phyloP scores from a whole-genome alignment of 2,113 vertebrate species.

The Passer domesticus region DNA sequence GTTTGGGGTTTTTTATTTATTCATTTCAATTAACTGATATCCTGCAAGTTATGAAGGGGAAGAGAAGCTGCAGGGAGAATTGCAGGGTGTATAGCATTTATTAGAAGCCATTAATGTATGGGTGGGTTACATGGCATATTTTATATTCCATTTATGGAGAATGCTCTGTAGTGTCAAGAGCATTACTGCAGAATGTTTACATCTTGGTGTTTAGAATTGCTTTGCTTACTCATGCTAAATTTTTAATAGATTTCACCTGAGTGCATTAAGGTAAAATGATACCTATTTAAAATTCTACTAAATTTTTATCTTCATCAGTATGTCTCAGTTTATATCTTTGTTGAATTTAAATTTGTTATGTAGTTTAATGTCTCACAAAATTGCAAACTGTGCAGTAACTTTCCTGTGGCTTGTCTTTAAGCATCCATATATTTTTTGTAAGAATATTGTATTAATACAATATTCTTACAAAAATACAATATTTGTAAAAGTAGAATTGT shows the following conservation, averaged over 20 bases:
- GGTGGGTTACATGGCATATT: neutral
- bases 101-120: neutral
- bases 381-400: neutral
- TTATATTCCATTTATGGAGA: neutral
- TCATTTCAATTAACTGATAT: neutral
- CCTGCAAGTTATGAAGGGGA: neutral
- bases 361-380: neutral
- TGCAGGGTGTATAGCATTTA: neutral
- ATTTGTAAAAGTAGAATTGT: neutral
- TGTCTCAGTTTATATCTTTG: neutral
- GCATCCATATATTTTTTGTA: neutral
- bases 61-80: neutral
- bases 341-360: neutral
- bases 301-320: neutral
- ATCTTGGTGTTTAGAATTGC: neutral
- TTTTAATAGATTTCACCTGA: neutral
- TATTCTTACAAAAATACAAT: too few relatives aligned
- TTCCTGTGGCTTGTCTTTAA: neutral
- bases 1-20: neutral
- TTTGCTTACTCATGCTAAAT: neutral
- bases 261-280: neutral
- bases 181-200: neutral
- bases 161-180: neutral
- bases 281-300: neutral
- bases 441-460: neutral